Base-by-base conservation (phyloP, 2,797 vertebrate species). In the Tamandua tetradactyla region DNA sequence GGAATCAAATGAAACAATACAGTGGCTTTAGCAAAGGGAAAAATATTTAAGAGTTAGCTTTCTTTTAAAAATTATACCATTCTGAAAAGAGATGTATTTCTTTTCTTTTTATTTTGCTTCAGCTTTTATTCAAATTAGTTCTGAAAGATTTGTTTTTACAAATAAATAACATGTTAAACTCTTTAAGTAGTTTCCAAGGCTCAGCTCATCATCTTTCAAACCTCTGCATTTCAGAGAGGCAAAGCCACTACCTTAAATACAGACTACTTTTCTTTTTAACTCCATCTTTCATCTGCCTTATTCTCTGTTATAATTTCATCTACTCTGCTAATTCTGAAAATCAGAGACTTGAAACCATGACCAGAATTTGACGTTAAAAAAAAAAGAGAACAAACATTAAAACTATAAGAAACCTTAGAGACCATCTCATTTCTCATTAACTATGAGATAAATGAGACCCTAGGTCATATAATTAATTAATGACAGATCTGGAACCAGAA, bases 41-140 rank as follows among this genome's bases (percentile, higher is more conserved):
- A 64, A 57, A 59, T 69, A 76, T 79, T 74, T 66, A 87, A 94
- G 32, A 57, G 20, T 62, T 3, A 71, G 13, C 7, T 61, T 78
- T 94, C 59, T 64, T 84, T 78, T 57, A 89, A n/a, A 94, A 89
- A 91, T 84, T 59, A 71, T 75, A 94, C 69, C 30, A 95, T 93
- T 62, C 69, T 78, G 61, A 61, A 91, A 91, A 23, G 3, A 11
- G n/a, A n/a, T 25, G 11, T 14, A 4, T 57, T 3, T 32, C 75
- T 93, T 47, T 83, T 8, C 23, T 49, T 62, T 74, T 84, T 17
- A 2, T 92, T 86, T 85, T 18, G 10, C 87, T 94, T 87, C 90
- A 75, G 68, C 42, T 83, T 35, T 92, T 62, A 92, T n/a, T 62
- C 42, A 93, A 82, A 32, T 49, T 44, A 91, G 35, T 78, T 93